These are phyloP conservation scores for Tiphia femorata DNA, from an alignment of 2,888 invertebrate species.

Conservation along the genomic window DNA sequence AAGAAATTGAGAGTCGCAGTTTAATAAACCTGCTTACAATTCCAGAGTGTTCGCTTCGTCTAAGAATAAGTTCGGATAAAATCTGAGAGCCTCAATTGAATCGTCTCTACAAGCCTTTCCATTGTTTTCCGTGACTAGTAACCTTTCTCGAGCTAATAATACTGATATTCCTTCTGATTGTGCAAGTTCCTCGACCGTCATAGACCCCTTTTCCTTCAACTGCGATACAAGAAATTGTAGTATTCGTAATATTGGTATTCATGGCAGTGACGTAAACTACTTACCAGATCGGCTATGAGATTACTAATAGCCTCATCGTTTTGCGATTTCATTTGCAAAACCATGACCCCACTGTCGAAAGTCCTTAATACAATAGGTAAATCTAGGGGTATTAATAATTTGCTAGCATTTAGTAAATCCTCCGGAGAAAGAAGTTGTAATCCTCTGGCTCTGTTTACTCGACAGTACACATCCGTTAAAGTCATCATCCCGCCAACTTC, in stretches of 20 bases:
- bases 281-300: slow-evolving; percentile 76
- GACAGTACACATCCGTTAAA: slow-evolving; percentile 95
- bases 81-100: slow-evolving; percentile 92
- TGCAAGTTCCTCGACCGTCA: slow-evolving; percentile 91
- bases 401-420: slow-evolving; percentile 94
- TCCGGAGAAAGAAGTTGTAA: slow-evolving; percentile 96
- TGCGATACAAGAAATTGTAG: slow-evolving; percentile 52
- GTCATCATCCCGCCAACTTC: slow-evolving; percentile 97
- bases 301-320: slow-evolving; percentile 80
- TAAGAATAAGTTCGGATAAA: slow-evolving; percentile 92
- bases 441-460: slow-evolving; percentile 96
- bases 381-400: slow-evolving; percentile 75
- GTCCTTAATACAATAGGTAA: slow-evolving; percentile 83
- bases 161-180: slow-evolving; percentile 87
- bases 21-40: slow-evolving; percentile 18
- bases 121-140: slow-evolving; percentile 87
- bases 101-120: slow-evolving; percentile 95
- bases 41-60: too few relatives aligned
- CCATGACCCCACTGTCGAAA: slow-evolving; percentile 96
- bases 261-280: slow-evolving; percentile 3
- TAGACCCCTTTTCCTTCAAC: slow-evolving; percentile 77
- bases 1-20: not conserved
- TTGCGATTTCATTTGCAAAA: slow-evolving; percentile 86
- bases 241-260: not conserved
- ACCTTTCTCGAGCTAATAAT: slow-evolving; percentile 89